Percentiles rank a stretch among this genome's conserved stretches.
phyloP scores from a whole-genome alignment of 2,888 invertebrate species.

The Trichopria drosophilae region DNA sequence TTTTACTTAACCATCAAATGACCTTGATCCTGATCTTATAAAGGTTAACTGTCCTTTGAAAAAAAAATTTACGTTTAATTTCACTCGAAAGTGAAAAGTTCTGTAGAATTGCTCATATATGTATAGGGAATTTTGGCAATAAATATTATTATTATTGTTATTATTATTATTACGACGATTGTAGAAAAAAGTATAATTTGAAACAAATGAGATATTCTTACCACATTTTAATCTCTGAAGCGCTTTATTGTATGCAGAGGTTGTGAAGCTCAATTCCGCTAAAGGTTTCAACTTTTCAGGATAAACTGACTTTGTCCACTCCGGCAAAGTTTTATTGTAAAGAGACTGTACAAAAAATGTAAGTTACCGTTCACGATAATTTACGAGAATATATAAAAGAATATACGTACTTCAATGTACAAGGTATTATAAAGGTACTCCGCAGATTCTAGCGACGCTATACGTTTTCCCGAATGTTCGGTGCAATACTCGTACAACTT shows the following conservation, averaged over 20 bases:
- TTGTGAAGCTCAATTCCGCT: constrained; percentile 64
- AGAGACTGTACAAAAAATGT: constrained; percentile 48
- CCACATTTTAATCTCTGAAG: constrained; percentile 57
- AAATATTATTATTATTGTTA: no score
- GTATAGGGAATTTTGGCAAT: no score
- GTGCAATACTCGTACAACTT: constrained; percentile 70
- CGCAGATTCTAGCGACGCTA: constrained; percentile 63
- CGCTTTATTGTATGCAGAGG: constrained; percentile 53
- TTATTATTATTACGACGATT: no score
- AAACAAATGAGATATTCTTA: no score
- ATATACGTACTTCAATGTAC: constrained; percentile 64
- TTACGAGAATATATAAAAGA: constrained; percentile 10
- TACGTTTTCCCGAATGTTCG: constrained; percentile 64
- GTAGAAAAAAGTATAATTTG: no score
- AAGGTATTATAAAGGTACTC: constrained; percentile 69
- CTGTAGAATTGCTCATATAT: no score
- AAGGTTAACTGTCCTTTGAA: no score
- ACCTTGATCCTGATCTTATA: no score
- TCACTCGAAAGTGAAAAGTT: no score
- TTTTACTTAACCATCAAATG: no score
- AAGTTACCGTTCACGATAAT: constrained; percentile 9
- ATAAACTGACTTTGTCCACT: constrained; percentile 70
- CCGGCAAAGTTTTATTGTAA: constrained; percentile 68
- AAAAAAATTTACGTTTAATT: no score
- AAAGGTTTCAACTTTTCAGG: constrained; percentile 68